These are phyloP conservation scores for Platynereis dumerilii DNA, from an alignment of 2,888 invertebrate species.

Conservation along the genomic window DNA sequence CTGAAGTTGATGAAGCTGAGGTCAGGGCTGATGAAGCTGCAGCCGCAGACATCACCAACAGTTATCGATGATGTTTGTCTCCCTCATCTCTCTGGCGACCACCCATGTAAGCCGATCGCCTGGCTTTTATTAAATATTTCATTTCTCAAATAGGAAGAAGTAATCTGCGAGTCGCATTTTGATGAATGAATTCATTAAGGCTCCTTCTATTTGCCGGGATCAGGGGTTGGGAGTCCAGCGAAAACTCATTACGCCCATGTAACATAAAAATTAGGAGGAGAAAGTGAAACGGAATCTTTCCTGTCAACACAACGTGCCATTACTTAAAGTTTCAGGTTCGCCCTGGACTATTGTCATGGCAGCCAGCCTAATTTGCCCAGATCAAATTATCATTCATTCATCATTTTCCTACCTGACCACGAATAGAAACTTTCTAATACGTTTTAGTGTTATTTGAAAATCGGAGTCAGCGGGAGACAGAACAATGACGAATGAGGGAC, in stretches of 20 bases:
- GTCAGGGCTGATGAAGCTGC: too few relatives aligned
- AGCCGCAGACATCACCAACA: too few relatives aligned
- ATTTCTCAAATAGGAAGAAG: constrained; percentile 5
- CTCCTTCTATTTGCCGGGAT: constrained; percentile 3
- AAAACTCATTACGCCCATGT: constrained; percentile 9
- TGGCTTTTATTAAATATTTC: constrained; percentile 8
- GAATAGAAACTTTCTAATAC: constrained; percentile 1
- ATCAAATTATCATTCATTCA: constrained; percentile 2
- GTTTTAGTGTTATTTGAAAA: not conserved
- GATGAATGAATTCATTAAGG: constrained; percentile 7
- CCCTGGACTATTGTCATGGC: not conserved
- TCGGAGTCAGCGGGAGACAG: too few relatives aligned
- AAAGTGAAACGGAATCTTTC: constrained; percentile 7
- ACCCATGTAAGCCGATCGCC: constrained; percentile 1
- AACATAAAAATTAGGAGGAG: constrained; percentile 9
- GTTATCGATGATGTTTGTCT: constrained; percentile 9
- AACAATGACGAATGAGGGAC: too few relatives aligned
- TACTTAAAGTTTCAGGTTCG: constrained; percentile 7
- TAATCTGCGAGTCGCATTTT: not conserved
- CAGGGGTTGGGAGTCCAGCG: not conserved
- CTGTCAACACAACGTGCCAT: constrained; percentile 10
- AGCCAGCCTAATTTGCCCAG: constrained; percentile 1
- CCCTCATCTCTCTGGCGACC: constrained; percentile 3
- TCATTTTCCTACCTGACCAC: constrained; percentile 4
- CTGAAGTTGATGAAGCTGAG: too few relatives aligned